phyloP scores from a whole-genome alignment of 30 jellyfish, hydroid and myxozoan genomes.

The Cassiopea andromeda region DNA sequence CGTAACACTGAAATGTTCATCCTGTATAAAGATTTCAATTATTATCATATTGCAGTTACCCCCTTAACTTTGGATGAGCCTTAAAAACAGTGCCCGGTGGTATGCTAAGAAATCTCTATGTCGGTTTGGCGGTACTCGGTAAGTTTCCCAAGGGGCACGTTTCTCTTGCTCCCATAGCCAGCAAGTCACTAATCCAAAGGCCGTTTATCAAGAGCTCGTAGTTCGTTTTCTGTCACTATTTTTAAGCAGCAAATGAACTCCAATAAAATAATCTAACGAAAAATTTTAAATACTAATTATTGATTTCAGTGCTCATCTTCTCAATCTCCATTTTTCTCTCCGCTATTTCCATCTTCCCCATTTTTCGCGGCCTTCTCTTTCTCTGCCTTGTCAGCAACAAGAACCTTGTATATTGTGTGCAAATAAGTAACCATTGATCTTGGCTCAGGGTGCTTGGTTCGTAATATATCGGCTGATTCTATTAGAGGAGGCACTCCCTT shows the following conservation, averaged over 20 bases:
- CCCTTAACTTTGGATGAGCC: too few species aligned
- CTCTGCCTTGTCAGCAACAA: constrained; percentile 79
- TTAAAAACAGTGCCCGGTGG: too few species aligned
- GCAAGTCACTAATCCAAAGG: too few species aligned
- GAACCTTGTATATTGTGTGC: constrained; percentile 85
- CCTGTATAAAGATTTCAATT: too few species aligned
- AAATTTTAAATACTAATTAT: not conserved
- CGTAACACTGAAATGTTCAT: too few species aligned
- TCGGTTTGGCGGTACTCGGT: too few species aligned
- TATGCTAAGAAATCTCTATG: too few species aligned
- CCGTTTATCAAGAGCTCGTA: too few species aligned
- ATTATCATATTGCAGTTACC: too few species aligned
- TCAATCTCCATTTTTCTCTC: not conserved
- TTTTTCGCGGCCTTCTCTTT: constrained; percentile 45
- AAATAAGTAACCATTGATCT: constrained; percentile 88
- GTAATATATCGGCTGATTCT: constrained; percentile 90
- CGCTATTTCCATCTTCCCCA: not conserved
- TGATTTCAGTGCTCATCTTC: not conserved
- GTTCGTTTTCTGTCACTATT: too few species aligned
- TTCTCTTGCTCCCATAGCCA: too few species aligned
- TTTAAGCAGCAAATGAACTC: not conserved
- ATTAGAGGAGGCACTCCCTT: constrained; percentile 85
- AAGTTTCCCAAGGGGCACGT: too few species aligned
- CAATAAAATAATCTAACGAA: not conserved
- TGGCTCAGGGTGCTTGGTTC: constrained; percentile 87